Conservation (phyloP, 2,888 invertebrate genomes). For the Ectemnius continuus region DNA sequence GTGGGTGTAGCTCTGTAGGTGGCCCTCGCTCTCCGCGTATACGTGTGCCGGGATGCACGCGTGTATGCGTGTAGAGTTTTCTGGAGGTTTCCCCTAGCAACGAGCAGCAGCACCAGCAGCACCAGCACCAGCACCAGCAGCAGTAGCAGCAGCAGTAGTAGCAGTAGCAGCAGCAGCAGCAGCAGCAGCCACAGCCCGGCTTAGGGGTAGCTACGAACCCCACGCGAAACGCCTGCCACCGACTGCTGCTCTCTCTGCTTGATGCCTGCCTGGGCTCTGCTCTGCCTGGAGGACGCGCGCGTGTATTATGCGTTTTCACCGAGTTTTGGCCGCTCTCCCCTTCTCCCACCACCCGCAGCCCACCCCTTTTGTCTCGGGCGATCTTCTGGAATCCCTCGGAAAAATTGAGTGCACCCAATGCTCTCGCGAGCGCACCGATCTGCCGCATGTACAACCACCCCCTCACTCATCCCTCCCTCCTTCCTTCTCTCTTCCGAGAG, state of each 20-base stretch:
- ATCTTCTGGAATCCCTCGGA: neutral
- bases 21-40: conserved; percentile 45
- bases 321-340: too few species aligned
- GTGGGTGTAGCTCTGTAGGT: conserved; percentile 54
- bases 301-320: too few species aligned
- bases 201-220: conserved; percentile 74
- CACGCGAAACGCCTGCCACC: conserved; percentile 64
- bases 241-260: conserved; percentile 13
- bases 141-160: conserved; percentile 43
- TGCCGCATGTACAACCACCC: too few species aligned
- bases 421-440: too few species aligned
- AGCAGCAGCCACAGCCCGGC: conserved; percentile 69
- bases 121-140: conserved; percentile 68
- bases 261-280: neutral
- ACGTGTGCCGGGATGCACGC: conserved; percentile 32
- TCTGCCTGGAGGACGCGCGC: neutral
- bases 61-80: conserved; percentile 70
- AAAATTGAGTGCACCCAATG: neutral
- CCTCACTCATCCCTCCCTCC: too few species aligned
- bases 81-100: conserved; percentile 78
- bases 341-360: neutral
- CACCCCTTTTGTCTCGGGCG: neutral
- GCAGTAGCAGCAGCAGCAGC: conserved; percentile 67
- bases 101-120: conserved; percentile 68
- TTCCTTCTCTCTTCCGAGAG: too few species aligned